Percentiles rank a stretch among this genome's conserved stretches.
These are phyloP conservation scores for Lota lota DNA, from an alignment of 2,113 vertebrate genomes.

Conservation along the genomic window DNA sequence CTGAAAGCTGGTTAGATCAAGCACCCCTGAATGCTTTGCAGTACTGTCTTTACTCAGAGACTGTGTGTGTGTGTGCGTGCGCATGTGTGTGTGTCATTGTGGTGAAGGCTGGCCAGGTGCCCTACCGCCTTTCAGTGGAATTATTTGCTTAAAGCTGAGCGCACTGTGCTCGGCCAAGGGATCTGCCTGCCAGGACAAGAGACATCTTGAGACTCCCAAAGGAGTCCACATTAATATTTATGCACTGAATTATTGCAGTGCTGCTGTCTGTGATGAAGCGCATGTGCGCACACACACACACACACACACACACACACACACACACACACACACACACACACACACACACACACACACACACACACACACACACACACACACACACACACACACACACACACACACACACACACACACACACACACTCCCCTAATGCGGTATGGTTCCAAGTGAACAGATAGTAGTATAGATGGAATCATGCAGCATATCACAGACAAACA, in stretches of 20 bases:
- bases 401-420: not conserved
- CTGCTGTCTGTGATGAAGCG: conserved; percentile 67
- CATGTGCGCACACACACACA: conserved; percentile 12
- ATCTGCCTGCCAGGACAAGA: conserved; percentile 70
- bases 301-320: not conserved
- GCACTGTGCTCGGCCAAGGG: conserved; percentile 63
- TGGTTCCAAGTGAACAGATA: conserved; percentile 17
- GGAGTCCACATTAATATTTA: conserved; percentile 73
- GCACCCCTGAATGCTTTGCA: conserved; percentile 25
- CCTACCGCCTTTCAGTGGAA: conserved; percentile 66
- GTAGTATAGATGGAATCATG: conserved; percentile 24
- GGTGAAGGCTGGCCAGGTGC: conserved; percentile 62
- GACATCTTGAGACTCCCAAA: conserved; percentile 70
- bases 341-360: not conserved
- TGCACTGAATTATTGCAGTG: conserved; percentile 66
- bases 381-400: not conserved
- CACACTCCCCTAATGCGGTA: conserved; percentile 8
- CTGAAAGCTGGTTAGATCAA: conserved; percentile 31
- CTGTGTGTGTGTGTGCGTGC: conserved; percentile 7
- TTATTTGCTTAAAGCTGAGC: conserved; percentile 70
- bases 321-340: not conserved
- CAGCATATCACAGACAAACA: not conserved
- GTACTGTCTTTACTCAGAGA: conserved; percentile 34
- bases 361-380: not conserved
- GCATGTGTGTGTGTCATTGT: conserved; percentile 41